Base-by-base conservation (phyloP, 2,888 invertebrate genomes). In the Patella pellucida region DNA sequence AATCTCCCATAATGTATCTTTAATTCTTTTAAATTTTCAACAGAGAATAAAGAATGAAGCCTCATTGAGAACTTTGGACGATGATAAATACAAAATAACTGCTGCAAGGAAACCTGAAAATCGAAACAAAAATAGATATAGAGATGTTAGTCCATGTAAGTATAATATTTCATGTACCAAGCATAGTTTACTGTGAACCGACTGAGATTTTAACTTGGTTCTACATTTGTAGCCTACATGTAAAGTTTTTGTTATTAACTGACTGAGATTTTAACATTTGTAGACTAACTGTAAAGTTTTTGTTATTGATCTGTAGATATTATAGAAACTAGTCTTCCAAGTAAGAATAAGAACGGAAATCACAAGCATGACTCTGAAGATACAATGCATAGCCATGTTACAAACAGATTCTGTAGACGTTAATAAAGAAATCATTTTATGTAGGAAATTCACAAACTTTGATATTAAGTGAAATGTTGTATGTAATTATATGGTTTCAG, bases 121-220 rank as follows among this genome's bases (percentile, higher is more conserved):
- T 90, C 95, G 95, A 90, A 93, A 93, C 78, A 92, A 97, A 82
- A 98, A 98, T 92, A 94, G 98, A 86, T 98, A 98, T 91, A 93
- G 97, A 87, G 98, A 98, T 93, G 98, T 98, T 12, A 96, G 95
- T 91, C 98, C 98, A 1, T 98, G 91, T 92, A 86, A 88, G 91
- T 87, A 50, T 52, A 16, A 27, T 73, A 52, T 68, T 31, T 4
- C 31, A 2, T 3, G 31, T 31, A 4, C 31, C 31, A 31, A 5
- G 31, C 7, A 31, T 3, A 31, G 41, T 41, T 41, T 41, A 41
- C 41, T 41, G 41, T 4, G 41, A 41, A 41, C 7, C 9, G 41
- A 41, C 41, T 27, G 27, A 9, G 0, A 7, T 5, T 41, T 41
- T 41, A 41, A 41, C 9, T 41, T 41, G 41, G 41, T 41, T 41